Evolutionary conservation across 2,888 invertebrate species (phyloP).

Genomic region (Cremastinae sp.): DNA sequence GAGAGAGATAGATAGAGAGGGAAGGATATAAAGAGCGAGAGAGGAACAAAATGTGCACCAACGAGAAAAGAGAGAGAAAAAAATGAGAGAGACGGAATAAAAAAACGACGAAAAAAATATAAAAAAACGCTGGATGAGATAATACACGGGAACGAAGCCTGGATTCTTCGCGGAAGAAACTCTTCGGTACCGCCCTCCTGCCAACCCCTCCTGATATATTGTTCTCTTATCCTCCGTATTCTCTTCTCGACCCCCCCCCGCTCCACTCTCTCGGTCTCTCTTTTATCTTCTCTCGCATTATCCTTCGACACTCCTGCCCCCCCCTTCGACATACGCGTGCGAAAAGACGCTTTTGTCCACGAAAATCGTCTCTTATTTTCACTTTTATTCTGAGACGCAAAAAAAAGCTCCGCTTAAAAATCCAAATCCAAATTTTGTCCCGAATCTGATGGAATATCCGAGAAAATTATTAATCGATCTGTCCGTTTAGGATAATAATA

Average conservation of each 20-base stretch:
- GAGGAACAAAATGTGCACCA: conserved; percentile 46
- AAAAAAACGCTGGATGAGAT: conserved; percentile 62
- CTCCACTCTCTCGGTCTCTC: conserved; percentile 51
- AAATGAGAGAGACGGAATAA: conserved; percentile 27
- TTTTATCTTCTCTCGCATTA: conserved; percentile 58
- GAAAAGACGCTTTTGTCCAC: conserved; percentile 29
- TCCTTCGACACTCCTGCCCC: conserved; percentile 44
- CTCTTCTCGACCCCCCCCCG: conserved; percentile 55
- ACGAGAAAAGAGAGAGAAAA: conserved; percentile 43
- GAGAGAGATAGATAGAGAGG: conserved; percentile 19
- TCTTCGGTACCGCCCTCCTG: conserved; percentile 67
- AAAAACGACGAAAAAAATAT: conserved; percentile 57
- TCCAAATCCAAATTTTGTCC: conserved; percentile 4
- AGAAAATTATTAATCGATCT: too few relatives aligned
- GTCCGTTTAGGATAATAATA: too few relatives aligned
- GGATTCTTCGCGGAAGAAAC: conserved; percentile 69
- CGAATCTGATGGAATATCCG: neutral
- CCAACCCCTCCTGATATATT: conserved; percentile 74
- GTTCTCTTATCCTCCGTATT: conserved; percentile 68
- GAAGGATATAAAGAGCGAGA: conserved; percentile 30
- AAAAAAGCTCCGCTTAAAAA: conserved; percentile 23
- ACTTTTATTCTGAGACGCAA: neutral
- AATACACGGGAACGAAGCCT: conserved; percentile 65
- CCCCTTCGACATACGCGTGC: conserved; percentile 27
- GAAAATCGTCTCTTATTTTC: conserved; percentile 17